Evolutionary conservation across 2,797 vertebrate genomes (phyloP).

Genomic region (Melanogrammus aeglefinus): DNA sequence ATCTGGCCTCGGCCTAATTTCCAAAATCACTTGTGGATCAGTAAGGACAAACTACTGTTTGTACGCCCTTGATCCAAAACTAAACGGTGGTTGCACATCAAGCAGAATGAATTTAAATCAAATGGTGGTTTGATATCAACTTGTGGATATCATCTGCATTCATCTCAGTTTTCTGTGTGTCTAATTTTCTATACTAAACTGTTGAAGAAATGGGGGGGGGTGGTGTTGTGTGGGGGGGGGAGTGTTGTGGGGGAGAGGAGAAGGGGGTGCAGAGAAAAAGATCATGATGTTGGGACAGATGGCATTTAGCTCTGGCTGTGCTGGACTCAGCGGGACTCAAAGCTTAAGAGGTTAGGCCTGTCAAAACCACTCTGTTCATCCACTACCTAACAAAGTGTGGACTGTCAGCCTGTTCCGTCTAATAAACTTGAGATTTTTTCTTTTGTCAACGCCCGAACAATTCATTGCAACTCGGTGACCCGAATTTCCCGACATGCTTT

Average conservation of each 20-base stretch:
- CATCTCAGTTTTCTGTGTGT: background rate
- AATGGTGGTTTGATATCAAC: background rate
- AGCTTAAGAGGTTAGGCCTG: constrained; percentile 97
- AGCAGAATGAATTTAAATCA: background rate
- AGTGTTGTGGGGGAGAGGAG: background rate
- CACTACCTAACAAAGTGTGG: constrained; percentile 91
- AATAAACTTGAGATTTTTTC: constrained; percentile 83
- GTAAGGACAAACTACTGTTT: background rate
- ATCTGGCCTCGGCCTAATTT: background rate
- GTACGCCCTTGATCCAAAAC: background rate
- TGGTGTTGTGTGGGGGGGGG: background rate
- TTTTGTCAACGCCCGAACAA: constrained; percentile 67
- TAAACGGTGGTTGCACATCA: background rate
- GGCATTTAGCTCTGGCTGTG: constrained; percentile 91
- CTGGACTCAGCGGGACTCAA: constrained; percentile 93
- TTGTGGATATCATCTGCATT: constrained; percentile 2
- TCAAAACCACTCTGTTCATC: constrained; percentile 97
- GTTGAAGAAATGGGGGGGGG: background rate
- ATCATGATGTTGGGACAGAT: constrained; percentile 93
- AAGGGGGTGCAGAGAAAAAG: constrained; percentile 46
- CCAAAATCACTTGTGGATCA: background rate
- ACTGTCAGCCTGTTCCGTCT: constrained; percentile 86
- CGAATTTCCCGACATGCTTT: constrained; percentile 60
- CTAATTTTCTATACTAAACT: background rate
- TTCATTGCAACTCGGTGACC: constrained; percentile 72